phyloP scores from a whole-genome alignment of 2,113 vertebrate species.

The Tachysurus vachellii region DNA sequence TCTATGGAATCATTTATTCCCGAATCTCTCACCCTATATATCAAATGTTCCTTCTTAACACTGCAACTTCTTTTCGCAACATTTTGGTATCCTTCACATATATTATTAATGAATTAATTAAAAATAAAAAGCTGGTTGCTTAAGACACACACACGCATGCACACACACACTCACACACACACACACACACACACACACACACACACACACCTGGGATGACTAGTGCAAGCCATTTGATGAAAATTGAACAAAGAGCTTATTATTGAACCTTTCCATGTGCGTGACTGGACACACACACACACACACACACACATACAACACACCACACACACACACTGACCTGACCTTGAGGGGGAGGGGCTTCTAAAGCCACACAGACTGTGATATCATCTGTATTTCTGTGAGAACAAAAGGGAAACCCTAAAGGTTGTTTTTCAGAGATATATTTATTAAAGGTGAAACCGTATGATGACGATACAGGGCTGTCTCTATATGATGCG shows the following conservation, averaged over 20 bases:
- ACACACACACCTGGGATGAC: neutral
- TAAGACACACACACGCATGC: neutral
- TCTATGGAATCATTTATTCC: neutral
- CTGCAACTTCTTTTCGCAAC: neutral
- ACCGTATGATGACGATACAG: neutral
- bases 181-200: neutral
- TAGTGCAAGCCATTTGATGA: neutral
- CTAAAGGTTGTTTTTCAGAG: neutral
- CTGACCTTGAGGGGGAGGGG: constrained; percentile 16
- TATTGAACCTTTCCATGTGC: neutral
- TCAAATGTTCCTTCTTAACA: neutral
- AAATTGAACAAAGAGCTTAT: constrained; percentile 28
- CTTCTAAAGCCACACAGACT: neutral
- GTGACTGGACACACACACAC: constrained; percentile 19
- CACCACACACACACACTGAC: neutral
- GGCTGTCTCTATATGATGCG: neutral
- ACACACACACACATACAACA: neutral
- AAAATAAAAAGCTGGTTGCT: neutral
- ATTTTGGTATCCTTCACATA: neutral
- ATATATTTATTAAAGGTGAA: neutral
- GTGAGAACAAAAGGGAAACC: neutral
- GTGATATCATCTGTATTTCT: neutral
- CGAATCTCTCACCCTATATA: neutral
- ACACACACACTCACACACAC: constrained; percentile 4
- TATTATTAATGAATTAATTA: neutral